phyloP scores from a whole-genome alignment of 2,113 vertebrate genomes.

The Amia ocellicauda region DNA sequence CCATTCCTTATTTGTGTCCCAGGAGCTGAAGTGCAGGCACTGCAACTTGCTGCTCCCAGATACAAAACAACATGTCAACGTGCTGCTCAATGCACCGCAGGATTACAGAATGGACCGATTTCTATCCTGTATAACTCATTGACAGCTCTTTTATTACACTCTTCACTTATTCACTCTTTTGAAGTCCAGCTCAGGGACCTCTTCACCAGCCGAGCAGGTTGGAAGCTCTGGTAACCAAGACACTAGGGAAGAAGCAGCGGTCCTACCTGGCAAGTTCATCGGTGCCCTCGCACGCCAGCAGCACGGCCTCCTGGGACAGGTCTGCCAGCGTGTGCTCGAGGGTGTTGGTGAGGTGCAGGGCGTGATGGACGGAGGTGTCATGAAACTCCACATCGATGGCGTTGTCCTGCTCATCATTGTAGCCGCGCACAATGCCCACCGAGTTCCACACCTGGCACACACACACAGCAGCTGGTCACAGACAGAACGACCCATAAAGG shows the following conservation, averaged over 20 bases:
- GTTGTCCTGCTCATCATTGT: constrained; percentile 92
- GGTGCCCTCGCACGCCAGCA: constrained; percentile 82
- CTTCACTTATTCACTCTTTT: too few species aligned
- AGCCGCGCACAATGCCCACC: constrained; percentile 84
- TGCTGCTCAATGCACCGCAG: too few species aligned
- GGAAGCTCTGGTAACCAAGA: not conserved
- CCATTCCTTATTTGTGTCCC: constrained; percentile 97
- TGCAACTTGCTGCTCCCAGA: constrained; percentile 78
- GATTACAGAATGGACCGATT: too few species aligned
- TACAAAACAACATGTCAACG: too few species aligned
- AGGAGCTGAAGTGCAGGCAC: constrained; percentile 92
- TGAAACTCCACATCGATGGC: constrained; percentile 95
- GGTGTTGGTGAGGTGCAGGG: constrained; percentile 87
- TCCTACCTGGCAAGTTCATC: constrained; percentile 83
- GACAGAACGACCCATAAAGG: too few species aligned
- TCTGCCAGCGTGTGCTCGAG: constrained; percentile 83
- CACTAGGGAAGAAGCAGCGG: not conserved
- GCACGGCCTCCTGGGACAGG: constrained; percentile 83
- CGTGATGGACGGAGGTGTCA: constrained; percentile 85
- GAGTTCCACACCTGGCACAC: constrained; percentile 89
- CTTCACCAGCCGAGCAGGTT: too few species aligned
- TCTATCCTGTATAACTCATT: too few species aligned
- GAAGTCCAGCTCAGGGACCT: too few species aligned
- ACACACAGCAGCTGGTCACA: not conserved
- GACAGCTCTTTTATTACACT: too few species aligned